phyloP scores from a whole-genome alignment of 2,113 vertebrate species.

The Perca fluviatilis region DNA sequence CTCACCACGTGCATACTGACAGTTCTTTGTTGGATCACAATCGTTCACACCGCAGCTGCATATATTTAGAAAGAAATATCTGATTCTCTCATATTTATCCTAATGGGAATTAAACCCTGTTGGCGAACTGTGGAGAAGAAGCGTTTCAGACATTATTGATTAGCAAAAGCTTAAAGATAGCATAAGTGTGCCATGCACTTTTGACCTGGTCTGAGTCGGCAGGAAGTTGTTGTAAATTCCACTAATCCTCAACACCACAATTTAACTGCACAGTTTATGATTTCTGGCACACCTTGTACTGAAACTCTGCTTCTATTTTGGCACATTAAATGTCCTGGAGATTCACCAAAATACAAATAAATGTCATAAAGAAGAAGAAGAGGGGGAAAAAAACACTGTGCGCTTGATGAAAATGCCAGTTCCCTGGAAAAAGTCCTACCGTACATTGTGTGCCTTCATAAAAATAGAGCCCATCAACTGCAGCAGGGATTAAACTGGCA shows the following conservation, averaged over 20 bases:
- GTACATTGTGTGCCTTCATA: constrained; percentile 40
- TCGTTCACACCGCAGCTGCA: too few species aligned
- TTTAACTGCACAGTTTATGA: constrained; percentile 17
- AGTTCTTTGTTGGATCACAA: neutral
- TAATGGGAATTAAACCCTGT: neutral
- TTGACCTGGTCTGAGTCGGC: constrained; percentile 18
- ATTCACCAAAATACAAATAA: constrained; percentile 10
- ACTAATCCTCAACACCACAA: constrained; percentile 2
- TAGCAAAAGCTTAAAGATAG: constrained; percentile 14
- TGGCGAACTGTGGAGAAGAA: neutral
- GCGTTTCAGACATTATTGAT: neutral
- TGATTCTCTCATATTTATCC: neutral
- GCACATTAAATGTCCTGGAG: neutral
- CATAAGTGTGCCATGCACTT: constrained; percentile 1
- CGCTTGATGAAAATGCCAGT: constrained; percentile 17
- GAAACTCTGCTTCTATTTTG: neutral
- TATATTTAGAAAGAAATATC: neutral
- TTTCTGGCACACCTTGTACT: constrained; percentile 12
- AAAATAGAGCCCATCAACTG: constrained; percentile 52
- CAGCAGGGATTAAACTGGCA: constrained; percentile 51
- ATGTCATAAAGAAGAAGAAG: neutral
- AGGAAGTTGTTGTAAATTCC: constrained; percentile 4
- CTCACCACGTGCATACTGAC: neutral
- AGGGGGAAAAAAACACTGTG: neutral
- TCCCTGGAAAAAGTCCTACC: constrained; percentile 7